phyloP scores from a whole-genome alignment of 2,113 vertebrate species.

The Erythrolamprus reginae region DNA sequence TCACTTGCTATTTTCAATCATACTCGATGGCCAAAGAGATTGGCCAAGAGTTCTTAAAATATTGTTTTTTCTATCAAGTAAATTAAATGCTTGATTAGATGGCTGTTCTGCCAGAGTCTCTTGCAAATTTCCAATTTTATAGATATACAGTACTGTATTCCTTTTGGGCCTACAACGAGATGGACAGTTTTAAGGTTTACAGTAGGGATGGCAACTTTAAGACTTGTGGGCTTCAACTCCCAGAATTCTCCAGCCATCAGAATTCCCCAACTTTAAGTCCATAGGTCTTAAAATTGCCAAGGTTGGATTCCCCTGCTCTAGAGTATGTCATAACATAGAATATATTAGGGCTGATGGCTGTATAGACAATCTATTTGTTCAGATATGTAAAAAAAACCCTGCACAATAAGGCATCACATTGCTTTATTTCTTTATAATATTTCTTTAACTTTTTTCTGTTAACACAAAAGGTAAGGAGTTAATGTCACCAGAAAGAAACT shows the following conservation, averaged over 20 bases:
- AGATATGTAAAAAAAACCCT: neutral
- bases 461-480: neutral
- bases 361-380: neutral
- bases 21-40: rapidly evolving
- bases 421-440: too few species aligned
- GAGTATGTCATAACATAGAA: neutral
- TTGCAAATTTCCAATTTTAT: slow-evolving; percentile 23
- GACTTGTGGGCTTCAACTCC: neutral
- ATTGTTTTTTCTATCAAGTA: neutral
- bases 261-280: neutral
- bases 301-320: neutral
- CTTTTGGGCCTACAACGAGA: neutral
- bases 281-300: neutral
- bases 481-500: neutral
- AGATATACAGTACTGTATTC: too few species aligned
- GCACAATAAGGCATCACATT: neutral
- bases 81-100: neutral
- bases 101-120: neutral
- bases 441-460: neutral
- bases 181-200: neutral
- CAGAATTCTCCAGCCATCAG: neutral
- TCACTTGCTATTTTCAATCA: neutral
- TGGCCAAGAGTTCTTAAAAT: neutral
- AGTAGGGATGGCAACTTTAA: neutral
- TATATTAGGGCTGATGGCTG: neutral